phyloP scores from a whole-genome alignment of 1,140 invertebrate species.

The Solen grandis region DNA sequence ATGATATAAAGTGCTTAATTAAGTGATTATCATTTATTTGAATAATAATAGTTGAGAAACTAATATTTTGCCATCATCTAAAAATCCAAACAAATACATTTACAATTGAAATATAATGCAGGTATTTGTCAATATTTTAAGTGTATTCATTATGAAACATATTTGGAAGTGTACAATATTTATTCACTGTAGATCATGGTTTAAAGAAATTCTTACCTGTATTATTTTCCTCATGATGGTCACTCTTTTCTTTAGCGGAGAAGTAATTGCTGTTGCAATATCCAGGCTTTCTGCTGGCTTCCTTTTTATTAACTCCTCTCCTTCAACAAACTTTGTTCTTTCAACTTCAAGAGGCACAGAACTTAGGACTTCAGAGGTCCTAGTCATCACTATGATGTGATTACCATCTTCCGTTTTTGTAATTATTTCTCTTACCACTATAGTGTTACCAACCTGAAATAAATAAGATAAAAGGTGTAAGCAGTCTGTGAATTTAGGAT shows the following conservation, averaged over 20 bases:
- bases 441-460: slow-evolving; percentile 17
- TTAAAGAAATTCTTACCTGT: neutral
- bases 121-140: too few relatives aligned
- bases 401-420: slow-evolving; percentile 16
- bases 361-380: neutral
- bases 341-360: slow-evolving; percentile 6
- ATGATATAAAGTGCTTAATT: too few relatives aligned
- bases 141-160: too few relatives aligned
- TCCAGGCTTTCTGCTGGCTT: slow-evolving; percentile 6
- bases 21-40: too few relatives aligned
- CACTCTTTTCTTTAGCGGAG: slow-evolving; percentile 5
- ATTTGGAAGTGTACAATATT: too few relatives aligned
- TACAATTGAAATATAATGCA: too few relatives aligned
- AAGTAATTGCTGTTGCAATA: neutral
- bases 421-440: slow-evolving; percentile 11
- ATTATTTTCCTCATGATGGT: neutral
- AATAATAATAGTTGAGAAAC: too few relatives aligned
- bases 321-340: neutral
- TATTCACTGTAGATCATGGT: too few relatives aligned
- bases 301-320: slow-evolving; percentile 11
- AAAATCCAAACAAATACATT: too few relatives aligned
- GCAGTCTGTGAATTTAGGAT: slow-evolving; percentile 17
- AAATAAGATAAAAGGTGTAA: too few relatives aligned
- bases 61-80: too few relatives aligned
- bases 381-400: slow-evolving; percentile 29